Evolutionary conservation across 1,140 invertebrate genomes (phyloP).

Genomic region (Euwallacea similis): DNA sequence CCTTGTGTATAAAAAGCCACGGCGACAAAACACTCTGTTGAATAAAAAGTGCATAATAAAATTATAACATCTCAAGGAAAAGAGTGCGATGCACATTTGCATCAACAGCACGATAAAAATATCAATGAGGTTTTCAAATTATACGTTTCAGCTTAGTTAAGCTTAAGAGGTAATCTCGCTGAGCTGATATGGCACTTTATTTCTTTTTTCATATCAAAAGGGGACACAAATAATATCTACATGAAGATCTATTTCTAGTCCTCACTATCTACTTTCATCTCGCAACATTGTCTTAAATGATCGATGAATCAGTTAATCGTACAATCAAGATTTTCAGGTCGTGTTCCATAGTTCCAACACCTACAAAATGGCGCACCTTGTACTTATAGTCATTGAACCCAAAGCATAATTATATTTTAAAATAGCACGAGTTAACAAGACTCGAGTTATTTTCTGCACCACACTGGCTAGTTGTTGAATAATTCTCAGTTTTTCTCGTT

Average conservation of each 20-base stretch:
- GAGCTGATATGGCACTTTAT: too few relatives aligned
- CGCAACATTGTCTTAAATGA: slow-evolving; percentile 13
- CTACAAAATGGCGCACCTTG: slow-evolving; percentile 31
- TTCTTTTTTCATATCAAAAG: too few relatives aligned
- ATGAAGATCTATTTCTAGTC: too few relatives aligned
- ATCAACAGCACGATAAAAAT: slow-evolving; percentile 23
- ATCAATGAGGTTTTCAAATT: slow-evolving; percentile 26
- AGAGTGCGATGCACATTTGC: slow-evolving; percentile 21
- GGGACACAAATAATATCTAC: too few relatives aligned
- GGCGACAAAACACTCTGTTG: slow-evolving; percentile 25
- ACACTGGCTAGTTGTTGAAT: slow-evolving; percentile 21
- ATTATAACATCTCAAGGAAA: slow-evolving; percentile 33
- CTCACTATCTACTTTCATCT: neutral
- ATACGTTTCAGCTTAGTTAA: neutral
- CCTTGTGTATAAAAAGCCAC: slow-evolving; percentile 31
- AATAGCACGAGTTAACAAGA: slow-evolving; percentile 30
- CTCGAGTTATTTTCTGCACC: slow-evolving; percentile 24
- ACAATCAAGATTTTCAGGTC: slow-evolving; percentile 24
- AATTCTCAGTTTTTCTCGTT: slow-evolving; percentile 27
- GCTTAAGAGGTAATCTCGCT: too few relatives aligned
- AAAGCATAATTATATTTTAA: slow-evolving; percentile 32
- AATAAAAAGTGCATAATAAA: slow-evolving; percentile 33
- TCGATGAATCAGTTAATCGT: slow-evolving; percentile 19
- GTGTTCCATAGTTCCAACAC: slow-evolving; percentile 22
- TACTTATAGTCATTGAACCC: slow-evolving; percentile 33